phyloP scores from a whole-genome alignment of 37 sponge, comb jelly and placozoan genomes.

The Cladorhizidae sp. region DNA sequence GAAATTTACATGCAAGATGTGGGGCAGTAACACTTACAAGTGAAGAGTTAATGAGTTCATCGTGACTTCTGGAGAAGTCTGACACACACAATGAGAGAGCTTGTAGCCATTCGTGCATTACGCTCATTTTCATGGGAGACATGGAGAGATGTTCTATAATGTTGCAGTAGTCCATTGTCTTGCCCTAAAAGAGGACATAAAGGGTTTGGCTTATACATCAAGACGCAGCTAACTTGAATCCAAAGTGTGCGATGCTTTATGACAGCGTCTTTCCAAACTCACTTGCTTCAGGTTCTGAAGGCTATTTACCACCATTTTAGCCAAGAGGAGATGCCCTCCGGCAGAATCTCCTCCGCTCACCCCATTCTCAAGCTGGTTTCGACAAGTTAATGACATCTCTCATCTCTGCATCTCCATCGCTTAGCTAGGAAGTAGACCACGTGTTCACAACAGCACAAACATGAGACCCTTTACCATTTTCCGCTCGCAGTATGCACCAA shows the following conservation, averaged over 20 bases:
- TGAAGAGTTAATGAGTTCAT: conserved; percentile 56
- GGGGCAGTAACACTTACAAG: conserved; percentile 28
- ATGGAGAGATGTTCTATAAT: conserved; percentile 30
- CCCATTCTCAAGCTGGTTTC: neutral
- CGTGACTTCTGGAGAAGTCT: conserved; percentile 40
- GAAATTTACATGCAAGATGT: no score
- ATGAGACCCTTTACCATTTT: no score
- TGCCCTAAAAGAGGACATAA: conserved; percentile 31
- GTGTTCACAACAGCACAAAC: no score
- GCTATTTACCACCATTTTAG: conserved; percentile 42
- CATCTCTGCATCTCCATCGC: no score
- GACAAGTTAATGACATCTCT: no score
- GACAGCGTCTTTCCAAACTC: no score
- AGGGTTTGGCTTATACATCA: neutral
- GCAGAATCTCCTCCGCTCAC: neutral
- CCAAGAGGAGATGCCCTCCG: conserved; percentile 50
- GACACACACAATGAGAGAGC: conserved; percentile 58
- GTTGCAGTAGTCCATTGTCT: conserved; percentile 13
- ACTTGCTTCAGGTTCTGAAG: conserved; percentile 52
- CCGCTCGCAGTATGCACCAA: no score
- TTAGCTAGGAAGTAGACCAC: no score
- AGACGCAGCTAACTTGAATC: neutral
- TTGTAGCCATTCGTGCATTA: conserved; percentile 58
- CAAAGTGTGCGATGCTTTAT: no score
- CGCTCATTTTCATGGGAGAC: conserved; percentile 24